Evolutionary conservation across 1,140 invertebrate genomes (phyloP), one percentile per base, ranked within the genome.

Genomic region (Cepaea nemoralis): DNA sequence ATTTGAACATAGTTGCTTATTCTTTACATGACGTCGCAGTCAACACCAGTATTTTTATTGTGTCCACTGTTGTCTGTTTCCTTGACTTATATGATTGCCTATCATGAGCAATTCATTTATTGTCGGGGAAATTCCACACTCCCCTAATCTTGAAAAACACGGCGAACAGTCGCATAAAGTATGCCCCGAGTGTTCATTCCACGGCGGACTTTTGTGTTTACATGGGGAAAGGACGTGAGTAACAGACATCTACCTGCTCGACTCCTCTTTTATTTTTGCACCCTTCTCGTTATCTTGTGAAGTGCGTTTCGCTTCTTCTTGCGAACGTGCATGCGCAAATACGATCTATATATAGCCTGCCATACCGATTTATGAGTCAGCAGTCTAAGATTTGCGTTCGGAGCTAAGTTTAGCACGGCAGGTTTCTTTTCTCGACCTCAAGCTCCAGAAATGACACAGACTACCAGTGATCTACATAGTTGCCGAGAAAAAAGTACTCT

Each of bases 301-400:
- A 63, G 59, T 31, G 59, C 27, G 22, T 31, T 27, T 63, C n/a
- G 59, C 33, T 63, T 63, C 33, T 31, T n/a, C 33, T 63, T 63
- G 59, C 27, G 27, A 63, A 63, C n/a, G 27, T 10, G n/a, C 59
- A 27, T 63, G 59, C 59, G 33, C 59, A 22, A 63, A 27, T 63
- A 31, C 59, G 27, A 63, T 27, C 59, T 63, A 63, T 63, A 63
- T 63, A 63, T 63, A 63, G 59, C 59, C 59, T 63, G 27, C 59
- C n/a, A 31, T 63, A 63, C 59, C 59, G 59, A 63, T 31, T 63
- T 22, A 63, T 63, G 59, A 63, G 59, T 63, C 59, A 63, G n/a
- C 59, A 6, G 59, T 6, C n/a, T 63, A n/a, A 63, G 59, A 63
- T 63, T 6, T n/a, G 59, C 59, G n/a, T 27, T n/a, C 27, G 59